These are phyloP conservation scores for Catotricha subobsoleta DNA, from an alignment of 2,888 invertebrate genomes.

Conservation along the genomic window DNA sequence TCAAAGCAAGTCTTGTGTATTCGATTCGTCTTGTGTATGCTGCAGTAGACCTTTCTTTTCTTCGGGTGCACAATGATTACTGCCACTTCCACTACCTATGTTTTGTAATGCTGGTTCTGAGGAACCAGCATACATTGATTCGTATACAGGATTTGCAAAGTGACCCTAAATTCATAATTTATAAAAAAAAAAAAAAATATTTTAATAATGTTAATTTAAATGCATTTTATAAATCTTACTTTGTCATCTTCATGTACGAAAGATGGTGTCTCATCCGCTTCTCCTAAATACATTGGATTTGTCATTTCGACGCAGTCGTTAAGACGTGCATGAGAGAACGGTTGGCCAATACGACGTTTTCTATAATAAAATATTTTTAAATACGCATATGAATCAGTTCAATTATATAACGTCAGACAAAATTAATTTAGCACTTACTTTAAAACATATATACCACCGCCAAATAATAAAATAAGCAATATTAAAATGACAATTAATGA, in stretches of 20 bases:
- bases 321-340: slow-evolving; percentile 62
- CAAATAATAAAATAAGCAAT: slow-evolving; percentile 18
- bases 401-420: slow-evolving; percentile 25
- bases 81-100: slow-evolving; percentile 8
- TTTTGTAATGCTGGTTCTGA: slow-evolving; percentile 12
- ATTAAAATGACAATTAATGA: slow-evolving; percentile 22
- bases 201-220: slow-evolving; percentile 1
- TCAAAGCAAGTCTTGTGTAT: slow-evolving; percentile 12
- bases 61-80: slow-evolving; percentile 26
- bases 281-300: slow-evolving; percentile 72
- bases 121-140: slow-evolving; percentile 49
- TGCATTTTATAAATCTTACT: slow-evolving; percentile 24
- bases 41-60: slow-evolving; percentile 37
- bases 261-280: slow-evolving; percentile 44
- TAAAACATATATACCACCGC: slow-evolving; percentile 13
- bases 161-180: slow-evolving; percentile 39
- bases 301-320: slow-evolving; percentile 70
- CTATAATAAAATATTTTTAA: slow-evolving; percentile 22
- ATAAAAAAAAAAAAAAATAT: slow-evolving; percentile 2
- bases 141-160: slow-evolving; percentile 76
- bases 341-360: slow-evolving; percentile 33
- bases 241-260: slow-evolving; percentile 40
- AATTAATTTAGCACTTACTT: neutral
- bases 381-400: neutral
- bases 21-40: slow-evolving; percentile 32